phyloP scores from a whole-genome alignment of 2,888 invertebrate species.

The Adelphocoris suturalis region DNA sequence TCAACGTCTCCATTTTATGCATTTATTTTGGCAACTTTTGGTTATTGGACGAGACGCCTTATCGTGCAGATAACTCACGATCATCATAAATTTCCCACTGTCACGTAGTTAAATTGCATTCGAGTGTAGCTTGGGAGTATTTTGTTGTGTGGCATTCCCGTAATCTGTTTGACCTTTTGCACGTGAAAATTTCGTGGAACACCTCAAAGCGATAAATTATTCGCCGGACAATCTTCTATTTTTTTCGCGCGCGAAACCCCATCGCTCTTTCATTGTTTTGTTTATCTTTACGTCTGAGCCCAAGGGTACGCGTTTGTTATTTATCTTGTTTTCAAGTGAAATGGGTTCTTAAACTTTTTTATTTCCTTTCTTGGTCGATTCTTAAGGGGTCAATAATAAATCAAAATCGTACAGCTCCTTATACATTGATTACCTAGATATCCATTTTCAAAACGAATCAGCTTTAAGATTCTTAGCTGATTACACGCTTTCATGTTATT shows the following conservation, averaged over 20 bases:
- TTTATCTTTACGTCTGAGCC: slow-evolving; percentile 18
- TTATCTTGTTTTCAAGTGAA: neutral
- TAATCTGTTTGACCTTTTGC: neutral
- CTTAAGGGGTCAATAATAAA: too few relatives aligned
- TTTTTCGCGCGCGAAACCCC: neutral
- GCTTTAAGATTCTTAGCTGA: too few relatives aligned
- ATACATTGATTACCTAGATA: too few relatives aligned
- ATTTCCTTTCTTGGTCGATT: too few relatives aligned
- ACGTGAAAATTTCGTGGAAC: slow-evolving; percentile 9
- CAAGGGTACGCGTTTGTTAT: neutral
- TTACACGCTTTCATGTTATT: too few relatives aligned
- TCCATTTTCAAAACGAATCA: too few relatives aligned
- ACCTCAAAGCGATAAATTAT: neutral
- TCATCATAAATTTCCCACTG: neutral
- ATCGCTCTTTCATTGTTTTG: neutral
- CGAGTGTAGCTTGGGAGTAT: neutral
- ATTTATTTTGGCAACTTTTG: too few relatives aligned
- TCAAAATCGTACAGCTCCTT: too few relatives aligned
- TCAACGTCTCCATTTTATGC: too few relatives aligned
- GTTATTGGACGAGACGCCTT: too few relatives aligned
- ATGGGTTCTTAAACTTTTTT: neutral
- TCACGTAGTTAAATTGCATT: neutral
- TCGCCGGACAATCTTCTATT: neutral
- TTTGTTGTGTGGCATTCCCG: neutral
- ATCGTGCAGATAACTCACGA: neutral